Evolutionary conservation across 2,888 invertebrate genomes (phyloP).

Genomic region (Pristionchus maxplancki): DNA sequence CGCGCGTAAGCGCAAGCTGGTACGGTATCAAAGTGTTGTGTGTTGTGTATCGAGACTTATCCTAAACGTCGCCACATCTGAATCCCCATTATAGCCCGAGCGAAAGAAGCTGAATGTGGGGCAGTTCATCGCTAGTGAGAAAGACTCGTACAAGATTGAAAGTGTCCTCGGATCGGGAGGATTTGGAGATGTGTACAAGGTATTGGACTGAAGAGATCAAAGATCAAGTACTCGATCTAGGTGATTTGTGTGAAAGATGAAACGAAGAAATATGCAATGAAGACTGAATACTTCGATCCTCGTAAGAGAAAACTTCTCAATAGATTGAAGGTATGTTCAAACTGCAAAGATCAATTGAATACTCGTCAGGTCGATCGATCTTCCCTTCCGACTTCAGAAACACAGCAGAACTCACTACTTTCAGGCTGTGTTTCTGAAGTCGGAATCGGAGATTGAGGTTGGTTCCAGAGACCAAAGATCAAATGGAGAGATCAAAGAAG

Average conservation of each 20-base stretch:
- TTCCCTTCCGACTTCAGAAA: constrained; percentile 16
- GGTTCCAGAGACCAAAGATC: background rate
- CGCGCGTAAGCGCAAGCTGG: constrained; percentile 36
- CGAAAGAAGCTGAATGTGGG: constrained; percentile 36
- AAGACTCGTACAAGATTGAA: constrained; percentile 24
- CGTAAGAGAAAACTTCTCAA: constrained; percentile 24
- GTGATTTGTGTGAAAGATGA: background rate
- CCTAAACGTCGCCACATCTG: background rate
- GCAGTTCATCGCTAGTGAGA: constrained; percentile 24
- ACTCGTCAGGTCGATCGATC: background rate
- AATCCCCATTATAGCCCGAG: background rate
- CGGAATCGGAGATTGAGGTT: constrained; percentile 10
- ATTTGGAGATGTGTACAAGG: constrained; percentile 46
- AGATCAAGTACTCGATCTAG: background rate
- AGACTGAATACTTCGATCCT: constrained; percentile 39
- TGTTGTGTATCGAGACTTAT: background rate
- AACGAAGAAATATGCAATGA: constrained; percentile 26
- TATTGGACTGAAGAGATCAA: background rate
- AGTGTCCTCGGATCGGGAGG: constrained; percentile 42
- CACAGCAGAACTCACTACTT: constrained; percentile 7
- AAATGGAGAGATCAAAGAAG: background rate
- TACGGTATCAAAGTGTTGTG: background rate
- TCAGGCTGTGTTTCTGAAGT: constrained; percentile 41
- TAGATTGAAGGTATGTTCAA: constrained; percentile 26
- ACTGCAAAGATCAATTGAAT: background rate